These are phyloP conservation scores for Hyposmocoma kahamanoa DNA, from an alignment of 1,140 invertebrate species.

Conservation along the genomic window DNA sequence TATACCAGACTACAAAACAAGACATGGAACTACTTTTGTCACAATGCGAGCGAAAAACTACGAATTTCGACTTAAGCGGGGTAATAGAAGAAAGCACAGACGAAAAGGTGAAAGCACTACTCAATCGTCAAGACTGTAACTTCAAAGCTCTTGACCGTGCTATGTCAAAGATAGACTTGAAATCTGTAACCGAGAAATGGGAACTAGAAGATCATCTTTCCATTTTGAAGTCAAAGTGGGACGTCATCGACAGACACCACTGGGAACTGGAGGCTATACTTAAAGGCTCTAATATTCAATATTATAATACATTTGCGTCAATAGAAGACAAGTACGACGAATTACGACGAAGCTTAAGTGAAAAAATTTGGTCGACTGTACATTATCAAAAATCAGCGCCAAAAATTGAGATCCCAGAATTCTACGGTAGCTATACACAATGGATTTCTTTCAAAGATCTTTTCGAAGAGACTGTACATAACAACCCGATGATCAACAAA, in stretches of 20 bases:
- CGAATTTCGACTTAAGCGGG: background rate
- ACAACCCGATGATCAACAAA: background rate
- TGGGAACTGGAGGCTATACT: background rate
- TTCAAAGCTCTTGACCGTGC: background rate
- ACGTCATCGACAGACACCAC: background rate
- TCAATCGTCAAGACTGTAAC: too few relatives aligned
- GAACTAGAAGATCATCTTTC: background rate
- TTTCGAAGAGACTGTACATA: background rate
- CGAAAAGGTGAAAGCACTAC: background rate
- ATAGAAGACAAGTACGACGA: too few relatives aligned
- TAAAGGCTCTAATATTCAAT: too few relatives aligned
- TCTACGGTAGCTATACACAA: background rate
- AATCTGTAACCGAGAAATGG: background rate
- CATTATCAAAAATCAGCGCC: background rate
- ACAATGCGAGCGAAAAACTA: background rate
- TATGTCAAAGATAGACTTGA: background rate
- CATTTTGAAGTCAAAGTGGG: background rate
- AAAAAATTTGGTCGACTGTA: background rate
- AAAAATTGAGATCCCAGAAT: background rate
- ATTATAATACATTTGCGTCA: too few relatives aligned
- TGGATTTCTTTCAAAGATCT: background rate
- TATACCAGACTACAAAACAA: slow-evolving; percentile 1
- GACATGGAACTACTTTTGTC: background rate
- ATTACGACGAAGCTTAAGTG: too few relatives aligned
- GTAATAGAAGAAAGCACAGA: background rate